Evolutionary conservation across 1,140 invertebrate genomes (phyloP).

Genomic region (Lepidurus arcticus): DNA sequence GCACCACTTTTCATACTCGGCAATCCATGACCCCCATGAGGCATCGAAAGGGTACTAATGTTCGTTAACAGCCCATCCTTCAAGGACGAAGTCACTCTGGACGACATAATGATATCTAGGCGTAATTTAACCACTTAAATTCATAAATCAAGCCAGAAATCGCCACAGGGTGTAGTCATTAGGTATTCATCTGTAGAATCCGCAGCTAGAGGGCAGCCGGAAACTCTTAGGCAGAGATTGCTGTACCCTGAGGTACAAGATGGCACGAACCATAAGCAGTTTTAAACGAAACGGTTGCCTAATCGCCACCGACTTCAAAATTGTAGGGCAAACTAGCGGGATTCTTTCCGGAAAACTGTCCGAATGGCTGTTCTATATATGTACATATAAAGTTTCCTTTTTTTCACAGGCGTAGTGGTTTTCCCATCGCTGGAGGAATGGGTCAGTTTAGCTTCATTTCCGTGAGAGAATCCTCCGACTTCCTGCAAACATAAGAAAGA

Average conservation of each 20-base stretch:
- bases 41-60: not conserved
- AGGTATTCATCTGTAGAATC: not conserved
- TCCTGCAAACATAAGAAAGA: not conserved
- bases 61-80: not conserved
- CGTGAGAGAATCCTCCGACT: not conserved
- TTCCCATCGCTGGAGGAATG: slow-evolving; percentile 3
- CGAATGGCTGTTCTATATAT: not conserved
- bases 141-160: not conserved
- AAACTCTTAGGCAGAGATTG: not conserved
- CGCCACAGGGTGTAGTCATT: not conserved
- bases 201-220: not conserved
- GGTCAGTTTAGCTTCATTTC: not conserved
- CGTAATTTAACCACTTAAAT: not conserved
- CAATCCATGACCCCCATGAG: not conserved
- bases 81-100: slow-evolving; percentile 4
- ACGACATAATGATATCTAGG: not conserved
- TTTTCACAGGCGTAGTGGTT: not conserved
- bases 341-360: slow-evolving; percentile 4
- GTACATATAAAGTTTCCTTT: not conserved
- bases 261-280: not conserved
- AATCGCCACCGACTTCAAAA: not conserved
- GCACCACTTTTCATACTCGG: not conserved
- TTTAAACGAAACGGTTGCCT: not conserved
- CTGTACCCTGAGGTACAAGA: not conserved
- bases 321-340: slow-evolving; percentile 12